These are phyloP conservation scores for Calameuta pallipes DNA, from an alignment of 2,888 invertebrate genomes.

Conservation along the genomic window DNA sequence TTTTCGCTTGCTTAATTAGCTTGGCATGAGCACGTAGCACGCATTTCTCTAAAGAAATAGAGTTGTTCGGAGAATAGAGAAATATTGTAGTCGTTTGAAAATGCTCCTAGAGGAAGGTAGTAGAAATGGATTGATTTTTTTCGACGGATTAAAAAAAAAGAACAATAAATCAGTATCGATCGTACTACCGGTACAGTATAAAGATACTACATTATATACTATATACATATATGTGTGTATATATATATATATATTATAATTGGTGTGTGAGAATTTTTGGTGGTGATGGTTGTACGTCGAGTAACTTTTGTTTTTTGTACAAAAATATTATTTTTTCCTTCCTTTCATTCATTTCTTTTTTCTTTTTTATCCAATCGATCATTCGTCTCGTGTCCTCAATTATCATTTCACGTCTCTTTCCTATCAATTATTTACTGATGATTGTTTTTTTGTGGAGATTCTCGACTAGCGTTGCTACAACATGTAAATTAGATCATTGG, in stretches of 20 bases:
- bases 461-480: slow-evolving; percentile 5
- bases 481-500: slow-evolving; percentile 21
- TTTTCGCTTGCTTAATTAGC: too few relatives aligned
- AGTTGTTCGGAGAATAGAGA: slow-evolving; percentile 25
- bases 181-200: slow-evolving; percentile 24
- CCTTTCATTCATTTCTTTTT: not conserved
- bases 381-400: too few relatives aligned
- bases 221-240: too few relatives aligned
- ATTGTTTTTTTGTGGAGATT: slow-evolving; percentile 6
- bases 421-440: not conserved
- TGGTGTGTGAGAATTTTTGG: slow-evolving; percentile 46
- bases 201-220: too few relatives aligned
- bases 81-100: not conserved
- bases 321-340: not conserved
- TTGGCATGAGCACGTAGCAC: too few relatives aligned
- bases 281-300: slow-evolving; percentile 62
- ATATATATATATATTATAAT: too few relatives aligned
- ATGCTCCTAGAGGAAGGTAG: slow-evolving; percentile 15
- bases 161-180: slow-evolving; percentile 28
- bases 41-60: slow-evolving; percentile 1
- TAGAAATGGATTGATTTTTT: not conserved
- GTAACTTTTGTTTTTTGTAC: slow-evolving; percentile 22
- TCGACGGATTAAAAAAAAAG: not conserved
- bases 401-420: not conserved
- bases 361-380: not conserved